Conservation (phyloP, 2,113 vertebrate genomes). For the Periophthalmus modestus region DNA sequence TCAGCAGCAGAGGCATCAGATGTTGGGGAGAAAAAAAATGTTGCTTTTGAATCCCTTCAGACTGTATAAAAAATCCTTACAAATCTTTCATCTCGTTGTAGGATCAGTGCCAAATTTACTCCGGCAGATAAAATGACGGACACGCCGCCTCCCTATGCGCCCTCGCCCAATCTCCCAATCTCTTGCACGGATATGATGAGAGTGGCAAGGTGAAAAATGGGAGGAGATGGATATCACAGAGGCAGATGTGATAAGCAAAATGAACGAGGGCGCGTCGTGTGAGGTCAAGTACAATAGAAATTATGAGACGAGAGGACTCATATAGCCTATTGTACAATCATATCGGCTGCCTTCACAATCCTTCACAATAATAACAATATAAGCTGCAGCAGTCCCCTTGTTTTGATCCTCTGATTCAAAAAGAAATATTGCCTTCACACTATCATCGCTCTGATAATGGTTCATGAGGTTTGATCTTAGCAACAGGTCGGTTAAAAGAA, state of each 20-base stretch:
- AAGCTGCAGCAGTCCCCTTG: neutral
- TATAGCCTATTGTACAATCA: slow-evolving; percentile 7
- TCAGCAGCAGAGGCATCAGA: slow-evolving; percentile 40
- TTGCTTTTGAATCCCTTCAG: slow-evolving; percentile 39
- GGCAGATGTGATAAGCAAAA: slow-evolving; percentile 23
- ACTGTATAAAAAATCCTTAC: slow-evolving; percentile 38
- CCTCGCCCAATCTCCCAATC: slow-evolving; percentile 19
- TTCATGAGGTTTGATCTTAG: slow-evolving; percentile 9
- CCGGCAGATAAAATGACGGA: slow-evolving; percentile 41
- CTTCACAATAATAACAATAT: neutral
- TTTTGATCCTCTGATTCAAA: slow-evolving; percentile 5
- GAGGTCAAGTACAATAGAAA: slow-evolving; percentile 32
- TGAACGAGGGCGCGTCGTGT: slow-evolving; percentile 16
- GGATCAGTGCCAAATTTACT: slow-evolving; percentile 44
- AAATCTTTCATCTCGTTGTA: slow-evolving; percentile 55
- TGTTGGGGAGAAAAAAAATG: slow-evolving; percentile 40
- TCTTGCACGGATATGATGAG: slow-evolving; percentile 38
- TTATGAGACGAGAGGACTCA: slow-evolving; percentile 1
- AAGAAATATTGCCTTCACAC: neutral
- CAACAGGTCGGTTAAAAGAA: neutral
- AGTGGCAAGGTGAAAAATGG: slow-evolving; percentile 29
- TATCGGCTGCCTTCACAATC: slow-evolving; percentile 9
- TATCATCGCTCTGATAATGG: neutral
- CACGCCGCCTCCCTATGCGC: slow-evolving; percentile 1
- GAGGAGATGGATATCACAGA: slow-evolving; percentile 32